Conservation (phyloP, 2,888 invertebrate genomes). For the Electrophaes corylata region DNA sequence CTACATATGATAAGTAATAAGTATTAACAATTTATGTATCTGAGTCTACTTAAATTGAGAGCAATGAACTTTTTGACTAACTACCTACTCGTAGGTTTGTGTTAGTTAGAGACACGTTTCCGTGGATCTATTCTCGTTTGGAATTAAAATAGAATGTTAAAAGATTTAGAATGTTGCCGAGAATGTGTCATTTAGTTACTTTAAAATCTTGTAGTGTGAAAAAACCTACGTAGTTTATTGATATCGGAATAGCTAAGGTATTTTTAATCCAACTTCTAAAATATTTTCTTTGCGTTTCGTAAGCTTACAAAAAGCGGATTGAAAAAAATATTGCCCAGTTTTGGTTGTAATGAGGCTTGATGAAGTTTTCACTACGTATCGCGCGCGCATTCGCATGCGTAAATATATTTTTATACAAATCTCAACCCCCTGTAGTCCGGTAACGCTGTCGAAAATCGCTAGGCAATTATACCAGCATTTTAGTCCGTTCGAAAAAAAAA, state of each 20-base stretch:
- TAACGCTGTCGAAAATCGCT: no score
- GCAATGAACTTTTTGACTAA: slow-evolving; percentile 15
- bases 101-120: slow-evolving; percentile 23
- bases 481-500: no score
- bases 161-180: slow-evolving; percentile 24
- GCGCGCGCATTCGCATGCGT: no score
- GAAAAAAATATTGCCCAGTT: no score
- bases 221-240: background rate
- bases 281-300: background rate
- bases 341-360: no score
- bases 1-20: no score
- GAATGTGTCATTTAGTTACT: slow-evolving; percentile 12
- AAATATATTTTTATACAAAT: no score
- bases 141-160: slow-evolving; percentile 24
- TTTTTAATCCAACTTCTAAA: background rate
- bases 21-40: background rate
- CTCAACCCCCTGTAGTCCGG: no score
- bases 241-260: background rate
- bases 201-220: background rate
- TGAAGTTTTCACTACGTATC: no score
- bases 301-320: no score
- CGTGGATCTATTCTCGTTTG: slow-evolving; percentile 25
- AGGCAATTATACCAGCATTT: no score
- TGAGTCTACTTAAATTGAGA: slow-evolving; percentile 1
- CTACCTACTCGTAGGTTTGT: slow-evolving; percentile 5